Evolutionary conservation across 1,140 invertebrate genomes (phyloP), one percentile per base, ranked within the genome.

Genomic region (Leguminivora glycinivorella): DNA sequence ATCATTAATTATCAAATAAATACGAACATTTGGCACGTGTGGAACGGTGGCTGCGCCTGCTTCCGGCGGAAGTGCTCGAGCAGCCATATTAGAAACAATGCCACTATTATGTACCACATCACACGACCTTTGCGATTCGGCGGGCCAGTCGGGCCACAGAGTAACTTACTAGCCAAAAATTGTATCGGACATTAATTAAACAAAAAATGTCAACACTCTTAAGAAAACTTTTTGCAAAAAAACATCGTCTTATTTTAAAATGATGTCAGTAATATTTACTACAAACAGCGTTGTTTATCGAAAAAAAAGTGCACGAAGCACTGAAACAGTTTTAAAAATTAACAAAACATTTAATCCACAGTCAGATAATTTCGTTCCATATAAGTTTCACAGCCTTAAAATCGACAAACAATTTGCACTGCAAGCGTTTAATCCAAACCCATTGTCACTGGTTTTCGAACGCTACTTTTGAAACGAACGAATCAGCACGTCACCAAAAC

Each of bases 1-100:
- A 52, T 22, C 47, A 52, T 19, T 52, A 52, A 52, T 52, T 52
- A 52, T 52, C 70, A 70, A 70, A 68, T 43, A 47, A 72, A 83
- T 88, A 88, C 85, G 25, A 83, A 88, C 85, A 86, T 83, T 80
- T 77, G 74, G 79, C 82, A 88, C 58, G 78, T 40, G 34, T 43
- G 40, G 5, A 25, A 66, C 80, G 78, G 74, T 72, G 75, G 73
- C 75, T 84, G 74, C 75, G 75, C 71, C 75, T 84, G 74, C 70
- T 88, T 88, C 81, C 82, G 84, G 29, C 86, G 82, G 83, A 84
- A 83, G 67, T 71, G 80, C 74, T 84, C 84, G 74, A 83, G 67
- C 77, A 86, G 80, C 85, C 85, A 88, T 82, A 88, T 79, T 76
- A 88, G 72, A 81, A 83, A 80, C 82, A 88, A 82, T 74, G 80